Base-by-base conservation (phyloP, 2,888 invertebrate species). In the Drosophila multiciliata region DNA sequence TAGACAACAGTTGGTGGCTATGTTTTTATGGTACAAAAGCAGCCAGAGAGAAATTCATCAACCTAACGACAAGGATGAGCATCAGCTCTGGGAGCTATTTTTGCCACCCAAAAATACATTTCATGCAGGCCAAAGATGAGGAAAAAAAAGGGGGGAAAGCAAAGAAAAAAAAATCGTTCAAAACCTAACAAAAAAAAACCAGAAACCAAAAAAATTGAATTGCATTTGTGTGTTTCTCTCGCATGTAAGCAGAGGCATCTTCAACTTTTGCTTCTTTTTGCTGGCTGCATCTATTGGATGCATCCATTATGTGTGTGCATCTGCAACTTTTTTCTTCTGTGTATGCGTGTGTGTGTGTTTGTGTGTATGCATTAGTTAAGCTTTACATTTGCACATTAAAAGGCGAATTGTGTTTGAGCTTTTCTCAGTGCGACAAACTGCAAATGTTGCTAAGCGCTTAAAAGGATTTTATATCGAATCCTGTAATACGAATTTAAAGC, bases 101-200 rank as follows among this genome's bases (percentile, higher is more conserved):
- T 82, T 83, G 88, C 91, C 86, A 87, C 90, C 92, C 92, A 91
- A 91, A 92, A 91, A 92, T 92, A 92, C 88, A 91, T 92, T 90
- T 89, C 80, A 81, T 80, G 76, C 80, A 80, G 78, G 80, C 68
- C 70, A 66, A 69, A 80, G 77, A 80, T 76, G 80, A 72, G 60
- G 38, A 53, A 53, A 57, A 74, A 74, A 69, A 60, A 35, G 45
- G 63, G 59, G 35, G 26, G 38, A 36, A 72, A 54, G 35, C 61
- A 40, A 62, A 65, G 61, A 60, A 55, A 49, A 52, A 52, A 55
- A 78, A 59, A 71, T 54, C 60, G 57, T 63, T 66, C 38, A 70
- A 54, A 66, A 59, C n/a, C 57, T 29, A 58, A n/a, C 12, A 69
- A 66, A 38, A 38, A 32, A 54, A 26, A 17, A 26, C 15, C 61